Conservation (phyloP, 2,113 vertebrate genomes). For the Pimephales promelas region DNA sequence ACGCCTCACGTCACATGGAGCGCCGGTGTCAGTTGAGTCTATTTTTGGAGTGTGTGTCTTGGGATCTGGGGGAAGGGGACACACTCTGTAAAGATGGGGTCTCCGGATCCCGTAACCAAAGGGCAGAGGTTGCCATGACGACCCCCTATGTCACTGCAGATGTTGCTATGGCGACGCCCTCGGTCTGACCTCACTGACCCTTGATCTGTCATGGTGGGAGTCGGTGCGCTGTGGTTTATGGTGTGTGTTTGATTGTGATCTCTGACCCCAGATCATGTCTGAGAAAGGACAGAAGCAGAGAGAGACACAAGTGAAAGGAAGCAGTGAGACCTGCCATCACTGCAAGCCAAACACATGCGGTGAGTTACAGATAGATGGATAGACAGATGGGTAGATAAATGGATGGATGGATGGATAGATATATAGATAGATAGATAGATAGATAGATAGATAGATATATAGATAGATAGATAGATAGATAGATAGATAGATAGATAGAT, state of each 20-base stretch:
- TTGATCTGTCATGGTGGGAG: not conserved
- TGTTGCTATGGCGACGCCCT: slow-evolving; percentile 21
- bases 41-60: slow-evolving; percentile 30
- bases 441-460: not conserved
- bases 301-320: slow-evolving; percentile 66
- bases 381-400: not conserved
- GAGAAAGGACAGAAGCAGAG: slow-evolving; percentile 58
- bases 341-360: slow-evolving; percentile 62
- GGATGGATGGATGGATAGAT: not conserved
- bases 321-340: slow-evolving; percentile 64
- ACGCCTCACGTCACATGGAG: slow-evolving; percentile 33
- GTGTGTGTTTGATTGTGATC: slow-evolving; percentile 45
- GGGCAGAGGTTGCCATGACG: not conserved
- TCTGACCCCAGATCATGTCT: slow-evolving; percentile 65
- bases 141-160: not conserved
- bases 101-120: not conserved
- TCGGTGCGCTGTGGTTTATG: not conserved
- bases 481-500: too few relatives aligned
- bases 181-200: not conserved
- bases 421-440: not conserved
- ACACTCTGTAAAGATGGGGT: not conserved
- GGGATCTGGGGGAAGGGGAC: not conserved
- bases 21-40: slow-evolving; percentile 39
- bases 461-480: not conserved
- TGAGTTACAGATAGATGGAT: slow-evolving; percentile 60